phyloP scores from a whole-genome alignment of 2,888 invertebrate species.

The Tachina lurida region DNA sequence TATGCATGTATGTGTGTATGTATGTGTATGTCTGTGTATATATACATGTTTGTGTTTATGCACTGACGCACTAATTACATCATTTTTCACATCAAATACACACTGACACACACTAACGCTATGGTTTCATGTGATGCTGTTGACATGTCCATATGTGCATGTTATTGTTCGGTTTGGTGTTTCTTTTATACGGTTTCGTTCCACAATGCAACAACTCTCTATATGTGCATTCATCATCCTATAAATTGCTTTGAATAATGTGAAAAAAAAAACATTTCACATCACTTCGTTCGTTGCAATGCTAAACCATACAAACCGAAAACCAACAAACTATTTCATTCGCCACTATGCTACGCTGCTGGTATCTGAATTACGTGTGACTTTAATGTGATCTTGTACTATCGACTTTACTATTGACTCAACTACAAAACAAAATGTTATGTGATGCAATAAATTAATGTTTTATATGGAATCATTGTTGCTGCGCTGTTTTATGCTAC shows the following conservation, averaged over 20 bases:
- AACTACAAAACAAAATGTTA: conserved; percentile 17
- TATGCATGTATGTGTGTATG: conserved; percentile 7
- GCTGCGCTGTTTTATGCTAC: conserved; percentile 24
- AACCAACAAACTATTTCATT: background rate
- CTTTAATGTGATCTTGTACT: conserved; percentile 45
- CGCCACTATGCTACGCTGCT: conserved; percentile 13
- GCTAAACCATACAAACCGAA: no score
- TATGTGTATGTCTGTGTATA: conserved; percentile 10
- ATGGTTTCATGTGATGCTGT: conserved; percentile 33
- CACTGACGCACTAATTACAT: conserved; percentile 50
- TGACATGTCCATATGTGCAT: background rate
- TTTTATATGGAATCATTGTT: conserved; percentile 24
- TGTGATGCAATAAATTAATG: conserved; percentile 19
- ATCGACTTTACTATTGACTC: conserved; percentile 18
- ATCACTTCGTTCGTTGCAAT: no score
- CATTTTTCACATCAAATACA: conserved; percentile 61
- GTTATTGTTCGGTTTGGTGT: conserved; percentile 32
- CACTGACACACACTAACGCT: conserved; percentile 44
- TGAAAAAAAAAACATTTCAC: background rate
- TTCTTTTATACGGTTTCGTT: conserved; percentile 13
- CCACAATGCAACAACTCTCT: background rate
- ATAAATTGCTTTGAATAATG: conserved; percentile 19
- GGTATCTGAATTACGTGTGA: conserved; percentile 8
- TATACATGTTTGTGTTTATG: conserved; percentile 15
- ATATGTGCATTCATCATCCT: conserved; percentile 4